These are phyloP conservation scores for Oligia fasciuncula DNA, from an alignment of 2,888 invertebrate genomes.

Conservation along the genomic window DNA sequence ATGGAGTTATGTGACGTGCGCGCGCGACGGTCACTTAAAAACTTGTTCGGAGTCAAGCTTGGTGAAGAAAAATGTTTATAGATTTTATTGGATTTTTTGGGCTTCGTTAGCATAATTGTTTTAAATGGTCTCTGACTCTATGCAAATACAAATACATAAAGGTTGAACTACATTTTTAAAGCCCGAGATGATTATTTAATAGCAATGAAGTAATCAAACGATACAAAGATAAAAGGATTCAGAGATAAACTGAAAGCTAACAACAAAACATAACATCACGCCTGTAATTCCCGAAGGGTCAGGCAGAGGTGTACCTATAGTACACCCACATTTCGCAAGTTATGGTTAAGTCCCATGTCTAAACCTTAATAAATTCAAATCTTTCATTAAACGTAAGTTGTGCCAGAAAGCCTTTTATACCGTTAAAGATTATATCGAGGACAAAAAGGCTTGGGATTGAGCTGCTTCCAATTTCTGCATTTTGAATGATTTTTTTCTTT, in stretches of 20 bases:
- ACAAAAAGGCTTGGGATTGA: no score
- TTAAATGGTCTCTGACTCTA: neutral
- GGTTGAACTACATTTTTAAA: neutral
- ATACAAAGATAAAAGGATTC: neutral
- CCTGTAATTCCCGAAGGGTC: no score
- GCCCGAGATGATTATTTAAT: neutral
- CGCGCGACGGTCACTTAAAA: conserved; percentile 58
- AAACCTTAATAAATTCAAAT: no score
- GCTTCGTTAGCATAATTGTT: neutral
- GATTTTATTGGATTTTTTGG: neutral
- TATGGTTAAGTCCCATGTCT: no score
- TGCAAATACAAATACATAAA: neutral
- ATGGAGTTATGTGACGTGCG: conserved; percentile 61
- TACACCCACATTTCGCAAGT: neutral
- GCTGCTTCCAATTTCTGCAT: no score
- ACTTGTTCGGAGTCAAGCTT: conserved; percentile 51
- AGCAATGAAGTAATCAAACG: neutral
- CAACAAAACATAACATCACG: neutral
- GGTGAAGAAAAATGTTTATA: conserved; percentile 29
- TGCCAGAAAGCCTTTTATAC: no score
- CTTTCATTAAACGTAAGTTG: no score
- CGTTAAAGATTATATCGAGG: no score
- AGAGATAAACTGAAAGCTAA: neutral
- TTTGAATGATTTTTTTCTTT: no score
- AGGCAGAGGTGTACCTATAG: neutral